These are phyloP conservation scores for Petrocephalus sullivani DNA, from an alignment of 2,797 vertebrate species.

Conservation along the genomic window DNA sequence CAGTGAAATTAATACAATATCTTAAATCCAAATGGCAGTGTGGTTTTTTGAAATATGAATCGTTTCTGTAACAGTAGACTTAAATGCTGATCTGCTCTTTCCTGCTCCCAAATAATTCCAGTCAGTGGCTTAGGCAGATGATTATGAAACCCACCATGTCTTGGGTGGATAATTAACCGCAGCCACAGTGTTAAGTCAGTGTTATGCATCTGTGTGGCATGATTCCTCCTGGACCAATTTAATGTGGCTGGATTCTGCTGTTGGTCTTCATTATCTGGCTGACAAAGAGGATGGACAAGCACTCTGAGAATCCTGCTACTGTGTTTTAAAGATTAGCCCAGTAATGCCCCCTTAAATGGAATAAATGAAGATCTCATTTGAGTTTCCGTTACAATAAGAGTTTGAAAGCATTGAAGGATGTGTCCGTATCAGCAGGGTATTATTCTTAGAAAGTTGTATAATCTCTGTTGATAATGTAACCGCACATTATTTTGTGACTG, in stretches of 20 bases:
- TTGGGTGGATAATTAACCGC: slow-evolving; percentile 2
- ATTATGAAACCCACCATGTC: background rate
- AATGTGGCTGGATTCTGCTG: background rate
- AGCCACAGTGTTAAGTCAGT: slow-evolving; percentile 1
- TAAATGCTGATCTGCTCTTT: background rate
- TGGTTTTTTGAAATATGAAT: background rate
- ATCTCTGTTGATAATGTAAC: slow-evolving; percentile 53
- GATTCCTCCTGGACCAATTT: slow-evolving; percentile 7
- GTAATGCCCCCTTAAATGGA: slow-evolving; percentile 33
- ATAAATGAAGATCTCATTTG: slow-evolving; percentile 39
- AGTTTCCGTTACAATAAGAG: slow-evolving; percentile 45
- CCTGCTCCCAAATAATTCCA: background rate
- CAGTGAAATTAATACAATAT: background rate
- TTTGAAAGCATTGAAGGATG: slow-evolving; percentile 38
- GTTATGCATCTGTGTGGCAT: background rate
- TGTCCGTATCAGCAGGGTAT: slow-evolving; percentile 43
- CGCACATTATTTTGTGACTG: slow-evolving; percentile 56
- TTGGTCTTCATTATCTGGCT: slow-evolving; percentile 17
- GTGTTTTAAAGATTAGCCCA: slow-evolving; percentile 23
- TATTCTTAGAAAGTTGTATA: slow-evolving; percentile 56
- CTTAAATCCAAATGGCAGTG: background rate
- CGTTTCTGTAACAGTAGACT: background rate
- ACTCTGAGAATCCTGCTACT: slow-evolving; percentile 11
- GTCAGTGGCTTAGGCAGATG: background rate
- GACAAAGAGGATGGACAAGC: background rate